Percentiles rank a stretch among this genome's conserved stretches.
Conservation (phyloP, 1,140 invertebrate genomes). For the Diorhabda elongata region DNA sequence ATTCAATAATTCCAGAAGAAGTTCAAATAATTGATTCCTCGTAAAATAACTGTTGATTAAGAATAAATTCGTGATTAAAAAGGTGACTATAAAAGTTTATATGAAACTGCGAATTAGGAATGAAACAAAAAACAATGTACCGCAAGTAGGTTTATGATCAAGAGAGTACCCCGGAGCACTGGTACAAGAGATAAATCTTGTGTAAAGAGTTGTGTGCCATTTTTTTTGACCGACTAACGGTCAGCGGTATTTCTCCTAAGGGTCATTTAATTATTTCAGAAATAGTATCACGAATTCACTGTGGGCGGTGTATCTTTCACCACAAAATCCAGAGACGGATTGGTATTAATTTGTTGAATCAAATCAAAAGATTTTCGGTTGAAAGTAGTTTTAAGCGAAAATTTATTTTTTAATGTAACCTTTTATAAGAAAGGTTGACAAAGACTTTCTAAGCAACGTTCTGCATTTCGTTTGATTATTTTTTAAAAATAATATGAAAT, state of each 20-base stretch:
- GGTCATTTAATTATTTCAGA: conserved; percentile 2
- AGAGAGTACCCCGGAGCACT: not conserved
- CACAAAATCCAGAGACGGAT: not conserved
- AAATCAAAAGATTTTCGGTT: too few species aligned
- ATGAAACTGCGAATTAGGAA: not conserved
- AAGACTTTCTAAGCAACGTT: too few species aligned
- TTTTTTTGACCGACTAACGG: not conserved
- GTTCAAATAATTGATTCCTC: not conserved
- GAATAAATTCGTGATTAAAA: not conserved
- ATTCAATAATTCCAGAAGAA: not conserved
- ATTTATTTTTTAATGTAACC: too few species aligned
- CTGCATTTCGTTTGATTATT: too few species aligned
- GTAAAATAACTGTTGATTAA: too few species aligned
- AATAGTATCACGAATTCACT: conserved; percentile 2
- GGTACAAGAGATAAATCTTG: conserved; percentile 2
- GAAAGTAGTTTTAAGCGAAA: too few species aligned
- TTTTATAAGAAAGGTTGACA: too few species aligned
- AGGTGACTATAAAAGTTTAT: not conserved
- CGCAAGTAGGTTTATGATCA: not conserved
- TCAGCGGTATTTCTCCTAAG: conserved; percentile 1
- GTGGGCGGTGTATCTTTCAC: not conserved
- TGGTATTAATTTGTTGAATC: not conserved
- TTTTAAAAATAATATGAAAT: too few species aligned
- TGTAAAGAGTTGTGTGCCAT: conserved; percentile 2
- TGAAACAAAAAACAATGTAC: not conserved